These are phyloP conservation scores for Ophthalmolycus amberensis DNA, from an alignment of 2,113 vertebrate species.

Conservation along the genomic window DNA sequence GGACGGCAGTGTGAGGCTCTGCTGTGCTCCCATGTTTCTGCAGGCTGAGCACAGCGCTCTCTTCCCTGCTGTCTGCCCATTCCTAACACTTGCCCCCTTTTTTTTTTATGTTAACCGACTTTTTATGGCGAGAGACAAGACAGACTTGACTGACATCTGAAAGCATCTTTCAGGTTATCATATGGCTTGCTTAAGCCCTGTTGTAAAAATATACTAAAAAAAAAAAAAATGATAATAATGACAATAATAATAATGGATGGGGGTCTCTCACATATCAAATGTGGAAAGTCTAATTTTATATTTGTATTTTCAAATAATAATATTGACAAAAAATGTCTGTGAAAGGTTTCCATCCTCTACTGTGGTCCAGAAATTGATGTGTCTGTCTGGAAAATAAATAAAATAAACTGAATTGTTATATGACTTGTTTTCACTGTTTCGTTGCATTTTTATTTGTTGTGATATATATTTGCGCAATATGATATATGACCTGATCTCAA, in stretches of 20 bases:
- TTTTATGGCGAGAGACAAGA: slow-evolving; percentile 84
- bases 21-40: slow-evolving; percentile 66
- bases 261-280: slow-evolving; percentile 99
- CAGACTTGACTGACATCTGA: slow-evolving; percentile 83
- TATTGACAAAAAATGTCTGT: slow-evolving; percentile 93
- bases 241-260: slow-evolving; percentile 89
- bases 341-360: slow-evolving; percentile 99
- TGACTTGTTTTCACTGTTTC: slow-evolving; percentile 74
- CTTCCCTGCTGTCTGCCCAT: slow-evolving; percentile 74
- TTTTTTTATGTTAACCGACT: slow-evolving; percentile 83
- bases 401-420: slow-evolving; percentile 95
- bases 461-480: slow-evolving; percentile 17
- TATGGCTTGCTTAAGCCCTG: slow-evolving; percentile 97
- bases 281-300: slow-evolving; percentile 99
- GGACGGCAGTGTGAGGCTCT: slow-evolving; percentile 68
- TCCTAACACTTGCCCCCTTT: slow-evolving; percentile 83
- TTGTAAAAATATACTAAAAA: slow-evolving; percentile 90
- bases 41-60: slow-evolving; percentile 63
- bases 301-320: slow-evolving; percentile 99
- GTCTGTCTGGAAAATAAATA: slow-evolving; percentile 97
- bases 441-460: slow-evolving; percentile 51
- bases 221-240: slow-evolving; percentile 55
- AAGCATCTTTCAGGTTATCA: slow-evolving; percentile 99
- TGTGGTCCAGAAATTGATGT: slow-evolving; percentile 99
- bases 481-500: background rate